These are phyloP conservation scores for Acipenser transmontanus DNA, from an alignment of 2,797 vertebrate species.

Conservation along the genomic window DNA sequence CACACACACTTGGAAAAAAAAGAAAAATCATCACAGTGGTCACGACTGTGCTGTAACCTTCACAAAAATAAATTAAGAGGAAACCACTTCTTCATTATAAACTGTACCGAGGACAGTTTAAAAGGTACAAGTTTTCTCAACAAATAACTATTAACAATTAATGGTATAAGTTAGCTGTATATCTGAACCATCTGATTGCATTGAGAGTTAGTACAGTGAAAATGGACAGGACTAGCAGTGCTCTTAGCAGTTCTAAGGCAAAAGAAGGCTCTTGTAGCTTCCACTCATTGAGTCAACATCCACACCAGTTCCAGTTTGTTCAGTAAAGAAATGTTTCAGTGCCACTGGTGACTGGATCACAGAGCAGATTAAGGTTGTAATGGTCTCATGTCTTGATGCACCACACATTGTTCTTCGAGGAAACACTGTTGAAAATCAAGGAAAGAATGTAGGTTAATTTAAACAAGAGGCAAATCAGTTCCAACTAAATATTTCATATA, in stretches of 20 bases:
- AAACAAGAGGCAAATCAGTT: neutral
- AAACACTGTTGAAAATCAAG: neutral
- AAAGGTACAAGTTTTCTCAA: neutral
- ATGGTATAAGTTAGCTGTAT: neutral
- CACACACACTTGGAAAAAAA: no score
- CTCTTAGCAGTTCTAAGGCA: constrained; percentile 13
- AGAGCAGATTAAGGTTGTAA: neutral
- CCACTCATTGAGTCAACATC: neutral
- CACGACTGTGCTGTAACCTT: neutral
- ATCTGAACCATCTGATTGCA: neutral
- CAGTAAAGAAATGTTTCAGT: neutral
- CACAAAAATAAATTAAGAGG: neutral
- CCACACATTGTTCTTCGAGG: neutral
- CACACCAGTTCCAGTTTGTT: no score
- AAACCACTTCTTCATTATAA: constrained; percentile 1
- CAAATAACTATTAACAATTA: neutral
- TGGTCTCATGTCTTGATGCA: neutral
- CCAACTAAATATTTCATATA: neutral
- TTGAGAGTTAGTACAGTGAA: constrained; percentile 1
- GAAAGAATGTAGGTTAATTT: neutral
- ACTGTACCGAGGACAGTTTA: constrained; percentile 9
- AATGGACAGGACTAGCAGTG: neutral
- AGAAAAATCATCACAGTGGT: no score
- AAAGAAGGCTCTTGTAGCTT: constrained; percentile 4
- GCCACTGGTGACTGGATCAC: neutral